Base-by-base conservation (phyloP, 2,797 vertebrate genomes). In the Crenichthys baileyi region DNA sequence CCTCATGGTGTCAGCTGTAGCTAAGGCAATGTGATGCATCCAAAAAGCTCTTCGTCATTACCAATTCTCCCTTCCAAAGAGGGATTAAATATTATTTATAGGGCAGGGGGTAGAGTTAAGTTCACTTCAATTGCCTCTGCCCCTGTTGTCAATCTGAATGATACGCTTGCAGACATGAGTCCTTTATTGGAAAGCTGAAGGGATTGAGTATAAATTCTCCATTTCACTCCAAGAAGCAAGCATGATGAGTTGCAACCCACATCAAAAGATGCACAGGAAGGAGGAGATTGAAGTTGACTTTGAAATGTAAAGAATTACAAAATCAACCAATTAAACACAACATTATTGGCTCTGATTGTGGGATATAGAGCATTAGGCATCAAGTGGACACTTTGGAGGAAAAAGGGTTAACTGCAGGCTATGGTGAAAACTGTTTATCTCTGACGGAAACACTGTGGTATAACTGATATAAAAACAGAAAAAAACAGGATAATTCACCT, bases 71-170 rank as follows among this genome's bases (percentile, higher is more conserved):
- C 76, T 91, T 88, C 88, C 88, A 91, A 89, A 90, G 87, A 88
- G 71, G 91, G 92, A 94, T 94, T 93, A 91, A 92, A 92, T 90
- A 90, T 92, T 93, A 94, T 95, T 94, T 94, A 93, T 94, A 92
- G 89, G 85, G 92, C 84, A 90, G 83, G 65, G 87, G 86, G 86
- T 88, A 86, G 91, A 90, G 82, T 90, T 91, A 92, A 93, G 88
- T 92, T 92, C 90, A 89, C 91, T 93, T 90, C 88, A 92, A 88
- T 89, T 92, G 90, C 93, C 79, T 90, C 88, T 88, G 86, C 85
- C 80, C 89, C 83, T 92, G 87, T 88, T 93, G 94, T 94, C 94
- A 92, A 87, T 93, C 90, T 88, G 83, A 92, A 94, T 92, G 86
- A 93, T 83, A 87, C 68, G 87, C 92, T 89, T 18, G 75, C 80